Evolutionary conservation across 23 tunicate species (phyloP), one percentile per base, ranked within the genome.

Genomic region (Styela plicata): DNA sequence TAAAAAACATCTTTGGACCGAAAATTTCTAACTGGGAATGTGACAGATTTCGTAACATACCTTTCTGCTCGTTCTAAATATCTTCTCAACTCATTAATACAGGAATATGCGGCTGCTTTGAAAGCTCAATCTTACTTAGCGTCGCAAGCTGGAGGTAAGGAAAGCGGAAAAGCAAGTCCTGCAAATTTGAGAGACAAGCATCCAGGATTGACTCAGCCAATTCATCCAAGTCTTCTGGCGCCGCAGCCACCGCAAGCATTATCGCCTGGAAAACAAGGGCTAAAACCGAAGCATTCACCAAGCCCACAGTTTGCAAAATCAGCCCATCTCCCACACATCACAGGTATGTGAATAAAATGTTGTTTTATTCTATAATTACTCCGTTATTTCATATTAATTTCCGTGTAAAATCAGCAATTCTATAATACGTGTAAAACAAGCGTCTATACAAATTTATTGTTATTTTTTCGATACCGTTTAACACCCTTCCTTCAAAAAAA

Each of bases 141-240:
- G 22, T 25, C 81, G 27, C 81, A 76, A 76, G 27, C 52, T 13
- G 33, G 18, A 0, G 52, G 26, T 29, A 76, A 76, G 65, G 81
- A 76, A 1, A 44, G 66, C 24, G 81, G 81, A 53, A 76, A 76
- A 53, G n/a, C 81, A 27, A 76, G 81, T 57, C 81, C 81, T 0
- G 66, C 66, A 21, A 53, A 25, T 52, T 19, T 25, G 16, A 25
- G 66, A 1, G 66, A 76, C 13, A 52, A 53, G 52, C 44, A 32
- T 19, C 78, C 20, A 18, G 0, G 20, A 7, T 44, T 44, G 36
- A 16, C 77, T 22, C 32, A 21, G 77, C 36, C 32, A 27, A 71
- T 32, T 53, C 81, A 73, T 36, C 78, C 78, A 0, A 73, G 26
- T 32, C 52, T 73, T 13, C 20, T n/a, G 2, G 20, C 52, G 16